Percentiles rank a stretch among this genome's conserved stretches.
These are phyloP conservation scores for Ophion obscuratus DNA, from an alignment of 2,888 invertebrate genomes.

Conservation along the genomic window DNA sequence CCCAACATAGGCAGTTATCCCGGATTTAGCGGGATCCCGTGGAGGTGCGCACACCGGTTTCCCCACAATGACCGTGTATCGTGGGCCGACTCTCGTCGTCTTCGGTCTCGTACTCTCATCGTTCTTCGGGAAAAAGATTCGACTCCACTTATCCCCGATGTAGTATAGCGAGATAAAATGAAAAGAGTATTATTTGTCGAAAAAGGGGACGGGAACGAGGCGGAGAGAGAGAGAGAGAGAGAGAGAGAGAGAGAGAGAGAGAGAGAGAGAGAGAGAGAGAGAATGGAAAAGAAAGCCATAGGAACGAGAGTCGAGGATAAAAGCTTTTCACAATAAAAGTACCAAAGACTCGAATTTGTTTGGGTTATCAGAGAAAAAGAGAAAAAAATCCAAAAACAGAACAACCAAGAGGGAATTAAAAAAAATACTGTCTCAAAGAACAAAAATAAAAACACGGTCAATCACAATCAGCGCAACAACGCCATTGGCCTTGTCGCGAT, in stretches of 20 bases:
- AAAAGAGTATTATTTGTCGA: not conserved
- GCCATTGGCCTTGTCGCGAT: no score
- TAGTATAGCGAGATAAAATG: conserved; percentile 7
- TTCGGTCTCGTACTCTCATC: conserved; percentile 30
- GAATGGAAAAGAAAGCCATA: not conserved
- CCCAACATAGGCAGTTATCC: conserved; percentile 72
- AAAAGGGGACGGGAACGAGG: not conserved
- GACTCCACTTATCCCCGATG: conserved; percentile 28
- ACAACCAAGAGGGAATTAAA: not conserved
- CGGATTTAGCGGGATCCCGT: conserved; percentile 69
- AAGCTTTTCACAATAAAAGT: conserved; percentile 1
- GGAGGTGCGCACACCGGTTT: conserved; percentile 38
- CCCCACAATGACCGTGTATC: conserved; percentile 6
- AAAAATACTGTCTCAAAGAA: conserved; percentile 1
- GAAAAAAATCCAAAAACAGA: not conserved
- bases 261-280: not conserved
- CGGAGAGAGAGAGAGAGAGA: not conserved
- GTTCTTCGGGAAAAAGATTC: conserved; percentile 30
- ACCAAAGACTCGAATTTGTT: not conserved
- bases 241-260: not conserved
- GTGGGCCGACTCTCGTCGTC: conserved; percentile 22
- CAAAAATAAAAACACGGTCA: not conserved
- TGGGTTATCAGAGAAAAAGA: not conserved
- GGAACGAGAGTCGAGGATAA: not conserved
- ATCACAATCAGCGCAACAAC: no score